Evolutionary conservation across 1,140 invertebrate genomes (phyloP).

Genomic region (Polyergus mexicanus): DNA sequence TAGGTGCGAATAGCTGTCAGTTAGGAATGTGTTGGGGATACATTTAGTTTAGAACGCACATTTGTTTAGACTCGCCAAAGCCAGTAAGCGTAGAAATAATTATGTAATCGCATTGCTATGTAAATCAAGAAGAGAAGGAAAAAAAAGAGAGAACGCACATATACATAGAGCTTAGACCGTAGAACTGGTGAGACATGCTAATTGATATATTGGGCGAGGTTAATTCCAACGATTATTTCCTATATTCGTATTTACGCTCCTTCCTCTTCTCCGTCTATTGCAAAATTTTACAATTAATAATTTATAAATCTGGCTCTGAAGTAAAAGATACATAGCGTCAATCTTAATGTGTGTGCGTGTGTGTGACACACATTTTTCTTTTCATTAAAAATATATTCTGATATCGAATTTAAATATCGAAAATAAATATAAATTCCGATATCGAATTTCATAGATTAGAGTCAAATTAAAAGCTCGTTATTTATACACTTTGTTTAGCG

Average conservation of each 20-base stretch:
- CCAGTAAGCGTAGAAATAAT: constrained; percentile 36
- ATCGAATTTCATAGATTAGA: neutral
- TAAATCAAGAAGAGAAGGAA: neutral
- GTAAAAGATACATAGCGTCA: neutral
- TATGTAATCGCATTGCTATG: constrained; percentile 57
- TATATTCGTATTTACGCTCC: neutral
- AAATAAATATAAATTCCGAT: neutral
- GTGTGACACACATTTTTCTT: neutral
- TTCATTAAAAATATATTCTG: no score
- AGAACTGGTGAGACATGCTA: constrained; percentile 30
- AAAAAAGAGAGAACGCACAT: no score
- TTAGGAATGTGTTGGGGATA: constrained; percentile 9
- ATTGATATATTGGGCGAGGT: constrained; percentile 18
- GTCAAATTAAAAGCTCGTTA: neutral
- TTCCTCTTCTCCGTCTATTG: neutral
- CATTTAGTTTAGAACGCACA: neutral
- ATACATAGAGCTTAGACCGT: neutral
- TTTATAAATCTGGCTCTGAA: neutral
- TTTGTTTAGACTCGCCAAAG: constrained; percentile 17
- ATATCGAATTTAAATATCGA: no score
- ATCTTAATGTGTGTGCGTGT: neutral
- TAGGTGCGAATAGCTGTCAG: constrained; percentile 28
- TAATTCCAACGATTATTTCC: constrained; percentile 38
- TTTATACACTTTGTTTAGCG: neutral
- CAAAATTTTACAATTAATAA: constrained; percentile 17